Conservation (phyloP, 1,140 invertebrate genomes). For the Kradibia gibbosae region DNA sequence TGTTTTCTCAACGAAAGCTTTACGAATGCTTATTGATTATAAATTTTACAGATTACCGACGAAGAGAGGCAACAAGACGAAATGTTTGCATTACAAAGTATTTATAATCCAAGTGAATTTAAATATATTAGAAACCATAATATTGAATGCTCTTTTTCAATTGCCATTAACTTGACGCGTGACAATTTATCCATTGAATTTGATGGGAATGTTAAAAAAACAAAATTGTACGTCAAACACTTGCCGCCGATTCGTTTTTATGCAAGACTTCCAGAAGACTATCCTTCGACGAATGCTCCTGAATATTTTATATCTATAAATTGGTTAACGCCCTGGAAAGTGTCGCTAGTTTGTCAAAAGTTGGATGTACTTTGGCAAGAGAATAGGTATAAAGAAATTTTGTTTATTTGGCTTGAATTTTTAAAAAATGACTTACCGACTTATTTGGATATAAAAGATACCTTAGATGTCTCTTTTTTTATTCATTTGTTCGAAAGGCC, state of each 20-base stretch:
- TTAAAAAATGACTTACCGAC: conserved; percentile 71
- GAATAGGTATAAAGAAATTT: conserved; percentile 69
- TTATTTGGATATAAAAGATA: conserved; percentile 54
- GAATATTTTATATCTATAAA: conserved; percentile 46
- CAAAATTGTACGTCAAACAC: conserved; percentile 40
- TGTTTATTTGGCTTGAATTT: conserved; percentile 75
- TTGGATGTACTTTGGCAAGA: conserved; percentile 73
- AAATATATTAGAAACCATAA: conserved; percentile 1
- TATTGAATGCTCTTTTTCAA: conserved; percentile 42
- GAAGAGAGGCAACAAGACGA: conserved; percentile 53
- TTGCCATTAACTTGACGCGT: conserved; percentile 7
- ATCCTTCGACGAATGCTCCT: conserved; percentile 52
- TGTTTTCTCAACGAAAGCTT: too few relatives aligned
- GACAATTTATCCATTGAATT: conserved; percentile 19
- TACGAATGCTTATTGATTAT: too few relatives aligned
- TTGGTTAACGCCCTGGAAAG: conserved; percentile 55
- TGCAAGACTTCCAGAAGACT: conserved; percentile 45
- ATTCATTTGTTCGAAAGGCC: conserved; percentile 21
- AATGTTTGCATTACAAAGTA: conserved; percentile 50
- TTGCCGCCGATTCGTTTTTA: conserved; percentile 53
- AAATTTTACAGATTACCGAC: conserved; percentile 41
- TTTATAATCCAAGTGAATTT: conserved; percentile 53
- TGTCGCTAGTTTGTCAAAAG: conserved; percentile 54
- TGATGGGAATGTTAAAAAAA: neutral
- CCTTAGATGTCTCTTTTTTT: conserved; percentile 54